Base-by-base conservation (phyloP, 2,888 invertebrate genomes). In the Acholoe squamosa region DNA sequence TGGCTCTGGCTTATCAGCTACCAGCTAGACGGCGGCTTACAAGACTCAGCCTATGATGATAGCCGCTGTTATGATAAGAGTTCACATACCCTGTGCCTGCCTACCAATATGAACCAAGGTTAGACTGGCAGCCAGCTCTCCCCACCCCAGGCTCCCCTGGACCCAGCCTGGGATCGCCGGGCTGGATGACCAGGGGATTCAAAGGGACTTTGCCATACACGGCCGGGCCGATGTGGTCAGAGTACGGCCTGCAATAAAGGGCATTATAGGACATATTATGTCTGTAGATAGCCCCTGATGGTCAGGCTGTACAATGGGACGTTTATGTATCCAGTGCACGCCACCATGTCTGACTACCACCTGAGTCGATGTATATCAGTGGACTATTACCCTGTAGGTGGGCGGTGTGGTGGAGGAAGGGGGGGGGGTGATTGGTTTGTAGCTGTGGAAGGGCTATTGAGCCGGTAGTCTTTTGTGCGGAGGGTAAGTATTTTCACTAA, bases 31-130 rank as follows among this genome's bases (percentile, higher is more conserved):
- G 34, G 19, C 22, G 77, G 84, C 84, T 84, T 84, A 84, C 84
- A 34, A 0, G 34, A 3, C 33, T 43, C 84, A 84, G 84, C 5
- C 84, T 28, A 3, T n/a, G 43, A 43, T 19, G 77, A 77, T 28
- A 77, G 77, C 77, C 51, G 43, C 34, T 84, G 84, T 84, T 84
- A 84, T 84, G 84, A 84, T 84, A 84, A 84, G 84, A 43, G 51
- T 71, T 5, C 25, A 3, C 77, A 3, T 12, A 77, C 28, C 12
- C 19, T 34, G 19, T 0, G 84, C 33, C 84, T 84, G 84, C 43
- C 28, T 71, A 43, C 84, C 34, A 84, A 84, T 43, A 84, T 84
- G 84, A 84, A 31, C 28, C 33, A 34, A 34, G 71, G 71, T 28
- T 71, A 28, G 7, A 7, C 28, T n/a, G 71, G 71, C 3, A 28